These are phyloP conservation scores for Loripinus fragilis DNA, from an alignment of 2,888 invertebrate genomes.

Conservation along the genomic window DNA sequence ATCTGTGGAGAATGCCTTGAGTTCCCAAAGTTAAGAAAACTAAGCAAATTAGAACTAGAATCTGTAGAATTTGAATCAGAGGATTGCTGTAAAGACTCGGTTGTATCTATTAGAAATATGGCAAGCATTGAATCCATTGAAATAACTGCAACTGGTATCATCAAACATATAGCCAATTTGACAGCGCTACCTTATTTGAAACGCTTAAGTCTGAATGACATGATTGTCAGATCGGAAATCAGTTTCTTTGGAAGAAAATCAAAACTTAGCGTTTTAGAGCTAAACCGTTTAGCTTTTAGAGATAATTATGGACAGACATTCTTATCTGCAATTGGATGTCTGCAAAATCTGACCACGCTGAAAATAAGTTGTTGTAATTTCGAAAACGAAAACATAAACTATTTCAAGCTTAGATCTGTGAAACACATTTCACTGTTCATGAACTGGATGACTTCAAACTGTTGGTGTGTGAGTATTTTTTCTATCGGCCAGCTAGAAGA, in stretches of 20 bases:
- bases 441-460: not conserved
- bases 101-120: not conserved
- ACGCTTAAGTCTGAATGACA: not conserved
- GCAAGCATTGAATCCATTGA: not conserved
- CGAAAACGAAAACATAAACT: not conserved
- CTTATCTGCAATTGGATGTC: not conserved
- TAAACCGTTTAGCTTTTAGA: not conserved
- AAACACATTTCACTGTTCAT: not conserved
- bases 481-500: not conserved
- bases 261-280: not conserved
- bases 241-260: not conserved
- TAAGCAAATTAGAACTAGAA: not conserved
- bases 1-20: not conserved
- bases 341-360: not conserved
- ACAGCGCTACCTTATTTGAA: not conserved
- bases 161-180: not conserved
- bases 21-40: not conserved
- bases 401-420: not conserved
- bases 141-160: not conserved
- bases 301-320: slow-evolving; percentile 1
- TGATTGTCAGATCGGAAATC: not conserved
- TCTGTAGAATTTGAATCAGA: not conserved
- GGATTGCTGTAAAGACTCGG: not conserved
- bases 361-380: not conserved
- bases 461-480: slow-evolving; percentile 9